phyloP scores from a whole-genome alignment of 53 echinoderm and acorn worm genomes.

The Echinarachnius parma region DNA sequence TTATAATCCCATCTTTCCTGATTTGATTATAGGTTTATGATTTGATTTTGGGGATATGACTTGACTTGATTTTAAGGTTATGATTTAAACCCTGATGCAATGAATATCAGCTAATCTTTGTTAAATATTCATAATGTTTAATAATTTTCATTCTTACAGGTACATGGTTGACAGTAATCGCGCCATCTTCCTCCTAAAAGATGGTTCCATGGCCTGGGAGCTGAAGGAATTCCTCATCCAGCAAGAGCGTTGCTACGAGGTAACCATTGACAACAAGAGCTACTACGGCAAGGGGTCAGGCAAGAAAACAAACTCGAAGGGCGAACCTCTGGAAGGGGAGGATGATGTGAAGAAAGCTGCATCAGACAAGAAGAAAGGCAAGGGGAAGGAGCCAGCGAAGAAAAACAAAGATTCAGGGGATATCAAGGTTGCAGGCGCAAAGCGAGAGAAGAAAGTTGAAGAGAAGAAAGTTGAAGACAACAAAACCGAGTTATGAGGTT shows the following conservation, averaged over 20 bases:
- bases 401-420: constrained; percentile 15
- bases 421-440: constrained; percentile 1
- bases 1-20: no score
- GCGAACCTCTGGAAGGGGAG: constrained; percentile 42
- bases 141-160: constrained; percentile 26
- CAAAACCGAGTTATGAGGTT: constrained; percentile 50
- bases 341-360: constrained; percentile 30
- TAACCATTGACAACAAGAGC: constrained; percentile 82
- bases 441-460: constrained; percentile 9
- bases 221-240: constrained; percentile 90
- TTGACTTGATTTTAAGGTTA: no score
- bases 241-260: constrained; percentile 72
- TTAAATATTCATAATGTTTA: not conserved
- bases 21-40: no score
- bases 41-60: no score
- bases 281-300: constrained; percentile 87
- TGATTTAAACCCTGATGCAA: not conserved
- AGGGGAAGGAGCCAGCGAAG: constrained; percentile 46
- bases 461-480: constrained; percentile 45
- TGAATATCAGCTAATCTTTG: not conserved
- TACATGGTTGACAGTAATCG: constrained; percentile 79
- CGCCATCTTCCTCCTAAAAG: constrained; percentile 70
- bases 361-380: constrained; percentile 49
- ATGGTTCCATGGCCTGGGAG: constrained; percentile 88
- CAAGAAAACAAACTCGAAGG: constrained; percentile 45